Conservation (phyloP, 2,113 vertebrate genomes). For the Sander vitreus region DNA sequence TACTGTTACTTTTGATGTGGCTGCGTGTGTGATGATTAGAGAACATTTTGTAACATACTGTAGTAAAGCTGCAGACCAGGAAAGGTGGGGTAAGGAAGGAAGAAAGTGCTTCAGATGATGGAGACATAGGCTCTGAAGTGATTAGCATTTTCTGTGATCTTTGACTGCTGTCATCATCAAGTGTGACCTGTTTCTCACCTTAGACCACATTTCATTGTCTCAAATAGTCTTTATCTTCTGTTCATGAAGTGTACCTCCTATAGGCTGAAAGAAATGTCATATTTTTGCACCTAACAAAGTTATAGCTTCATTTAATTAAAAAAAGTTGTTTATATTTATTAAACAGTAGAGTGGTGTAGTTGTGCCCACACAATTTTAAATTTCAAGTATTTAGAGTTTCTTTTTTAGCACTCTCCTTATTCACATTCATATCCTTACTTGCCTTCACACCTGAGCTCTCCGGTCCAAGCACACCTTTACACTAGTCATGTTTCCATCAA, state of each 20-base stretch:
- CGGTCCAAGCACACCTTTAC: constrained; percentile 8
- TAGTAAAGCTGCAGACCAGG: constrained; percentile 21
- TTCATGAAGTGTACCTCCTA: neutral
- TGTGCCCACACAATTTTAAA: constrained; percentile 6
- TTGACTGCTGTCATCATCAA: constrained; percentile 25
- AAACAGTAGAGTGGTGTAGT: neutral
- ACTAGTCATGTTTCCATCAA: neutral
- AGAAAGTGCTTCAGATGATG: constrained; percentile 19
- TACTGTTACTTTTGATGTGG: constrained; percentile 37
- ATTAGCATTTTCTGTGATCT: constrained; percentile 32
- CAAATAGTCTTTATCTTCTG: neutral
- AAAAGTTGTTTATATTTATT: neutral
- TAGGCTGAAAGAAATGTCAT: neutral
- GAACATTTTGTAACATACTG: constrained; percentile 31
- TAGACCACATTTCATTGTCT: neutral
- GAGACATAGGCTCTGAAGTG: neutral
- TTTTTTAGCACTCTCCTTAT: constrained; percentile 9
- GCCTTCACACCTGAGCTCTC: constrained; percentile 31
- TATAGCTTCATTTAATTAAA: constrained; percentile 7
- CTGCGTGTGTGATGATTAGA: constrained; percentile 34
- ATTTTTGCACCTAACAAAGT: neutral
- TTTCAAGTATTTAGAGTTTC: neutral
- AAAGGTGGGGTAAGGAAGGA: constrained; percentile 12
- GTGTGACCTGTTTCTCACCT: constrained; percentile 3
- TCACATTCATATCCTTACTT: constrained; percentile 33